phyloP scores from a whole-genome alignment of 2,888 invertebrate genomes.

The Alviniconcha strummeri region DNA sequence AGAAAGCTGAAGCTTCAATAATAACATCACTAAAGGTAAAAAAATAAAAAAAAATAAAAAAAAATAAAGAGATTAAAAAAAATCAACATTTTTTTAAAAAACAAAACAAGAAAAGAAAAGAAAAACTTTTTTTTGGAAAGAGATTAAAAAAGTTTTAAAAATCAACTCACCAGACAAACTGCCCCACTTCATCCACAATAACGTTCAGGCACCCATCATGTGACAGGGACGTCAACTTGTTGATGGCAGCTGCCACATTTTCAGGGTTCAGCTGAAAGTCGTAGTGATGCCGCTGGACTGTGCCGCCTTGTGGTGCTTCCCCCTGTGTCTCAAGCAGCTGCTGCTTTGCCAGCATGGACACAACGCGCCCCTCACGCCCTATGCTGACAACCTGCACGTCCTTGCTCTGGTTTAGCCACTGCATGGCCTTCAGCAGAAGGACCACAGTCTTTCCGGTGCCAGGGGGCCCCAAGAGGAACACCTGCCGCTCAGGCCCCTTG shows the following conservation, averaged over 20 bases:
- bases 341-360: conserved; percentile 1
- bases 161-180: no score
- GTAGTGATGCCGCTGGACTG: neutral
- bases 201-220: neutral
- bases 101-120: no score
- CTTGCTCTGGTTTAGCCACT: neutral
- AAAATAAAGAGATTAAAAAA: no score
- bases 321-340: neutral
- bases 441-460: conserved; percentile 1
- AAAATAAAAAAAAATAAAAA: no score
- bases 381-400: conserved; percentile 7
- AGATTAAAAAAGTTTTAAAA: no score
- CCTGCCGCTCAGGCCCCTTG: neutral
- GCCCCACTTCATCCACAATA: neutral
- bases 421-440: conserved; percentile 1
- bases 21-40: no score
- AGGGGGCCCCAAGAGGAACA: conserved; percentile 7
- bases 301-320: neutral
- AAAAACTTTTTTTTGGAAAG: no score
- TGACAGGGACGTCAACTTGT: no score
- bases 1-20: neutral
- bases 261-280: neutral
- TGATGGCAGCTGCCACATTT: no score
- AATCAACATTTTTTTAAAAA: no score
- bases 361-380: neutral